These are phyloP conservation scores for Caenorhabditis latens DNA, from an alignment of 1,140 invertebrate genomes.

Conservation along the genomic window DNA sequence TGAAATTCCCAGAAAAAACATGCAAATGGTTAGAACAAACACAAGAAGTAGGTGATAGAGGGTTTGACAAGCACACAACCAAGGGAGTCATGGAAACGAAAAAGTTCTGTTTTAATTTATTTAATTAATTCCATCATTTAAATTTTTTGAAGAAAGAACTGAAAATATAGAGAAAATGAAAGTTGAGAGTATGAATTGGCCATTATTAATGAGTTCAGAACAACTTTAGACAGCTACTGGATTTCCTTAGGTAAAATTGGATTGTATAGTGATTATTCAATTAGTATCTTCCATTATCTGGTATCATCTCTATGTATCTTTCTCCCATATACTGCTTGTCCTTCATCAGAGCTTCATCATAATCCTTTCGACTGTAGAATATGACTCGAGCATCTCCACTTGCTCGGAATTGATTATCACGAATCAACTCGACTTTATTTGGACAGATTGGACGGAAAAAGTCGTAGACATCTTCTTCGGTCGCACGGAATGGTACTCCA, in stretches of 20 bases:
- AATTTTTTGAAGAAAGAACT: no score
- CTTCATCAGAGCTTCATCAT: constrained; percentile 62
- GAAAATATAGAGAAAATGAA: no score
- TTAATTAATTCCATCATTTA: no score
- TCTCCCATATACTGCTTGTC: constrained; percentile 66
- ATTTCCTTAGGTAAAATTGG: no score
- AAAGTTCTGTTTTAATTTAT: not conserved
- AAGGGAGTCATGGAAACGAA: not conserved
- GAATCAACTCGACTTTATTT: constrained; percentile 57
- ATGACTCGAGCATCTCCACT: constrained; percentile 65
- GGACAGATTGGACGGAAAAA: constrained; percentile 68
- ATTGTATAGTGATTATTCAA: no score
- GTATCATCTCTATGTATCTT: constrained; percentile 43
- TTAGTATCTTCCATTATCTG: constrained; percentile 52
- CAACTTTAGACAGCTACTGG: no score
- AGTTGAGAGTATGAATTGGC: no score
- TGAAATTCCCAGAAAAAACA: not conserved
- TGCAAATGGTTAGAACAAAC: not conserved
- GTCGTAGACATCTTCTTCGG: constrained; percentile 63
- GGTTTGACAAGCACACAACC: no score
- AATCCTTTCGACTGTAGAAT: constrained; percentile 59
- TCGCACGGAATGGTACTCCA: constrained; percentile 64
- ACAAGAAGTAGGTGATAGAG: no score
- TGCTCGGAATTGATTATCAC: constrained; percentile 57
- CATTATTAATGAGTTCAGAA: no score